These are phyloP conservation scores for Gadus chalcogrammus DNA, from an alignment of 2,113 vertebrate genomes.

Conservation along the genomic window DNA sequence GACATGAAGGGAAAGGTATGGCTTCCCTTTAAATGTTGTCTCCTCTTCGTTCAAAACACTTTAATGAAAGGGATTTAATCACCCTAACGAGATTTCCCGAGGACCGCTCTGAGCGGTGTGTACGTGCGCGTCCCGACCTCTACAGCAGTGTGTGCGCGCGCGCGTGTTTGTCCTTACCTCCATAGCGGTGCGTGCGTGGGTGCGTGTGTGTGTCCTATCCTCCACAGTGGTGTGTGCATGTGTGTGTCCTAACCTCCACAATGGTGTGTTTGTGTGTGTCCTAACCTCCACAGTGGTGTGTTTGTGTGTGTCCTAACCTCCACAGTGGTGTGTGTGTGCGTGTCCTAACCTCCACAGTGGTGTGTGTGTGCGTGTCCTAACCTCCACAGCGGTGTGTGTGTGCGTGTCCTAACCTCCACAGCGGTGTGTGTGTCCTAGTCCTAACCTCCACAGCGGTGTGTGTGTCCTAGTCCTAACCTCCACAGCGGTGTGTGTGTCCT, in stretches of 20 bases:
- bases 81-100: too few species aligned
- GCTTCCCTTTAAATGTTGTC: too few species aligned
- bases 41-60: too few species aligned
- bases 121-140: constrained; percentile 75
- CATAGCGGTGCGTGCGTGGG: constrained; percentile 91
- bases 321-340: constrained; percentile 81
- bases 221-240: constrained; percentile 87
- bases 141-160: constrained; percentile 82
- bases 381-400: constrained; percentile 89
- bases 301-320: constrained; percentile 75
- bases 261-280: constrained; percentile 68
- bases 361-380: constrained; percentile 73
- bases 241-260: constrained; percentile 81
- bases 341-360: constrained; percentile 88
- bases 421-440: too few species aligned
- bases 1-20: too few species aligned
- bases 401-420: too few species aligned
- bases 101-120: too few species aligned
- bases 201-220: constrained; percentile 64
- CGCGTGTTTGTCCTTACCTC: constrained; percentile 75
- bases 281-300: too few species aligned
- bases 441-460: too few species aligned
- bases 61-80: too few species aligned
- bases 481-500: too few species aligned
- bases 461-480: too few species aligned